A percentile compares a stretch with the other conserved stretches of the same genome.
phyloP scores from a whole-genome alignment of 2,888 invertebrate species.

The Macropis europaea region DNA sequence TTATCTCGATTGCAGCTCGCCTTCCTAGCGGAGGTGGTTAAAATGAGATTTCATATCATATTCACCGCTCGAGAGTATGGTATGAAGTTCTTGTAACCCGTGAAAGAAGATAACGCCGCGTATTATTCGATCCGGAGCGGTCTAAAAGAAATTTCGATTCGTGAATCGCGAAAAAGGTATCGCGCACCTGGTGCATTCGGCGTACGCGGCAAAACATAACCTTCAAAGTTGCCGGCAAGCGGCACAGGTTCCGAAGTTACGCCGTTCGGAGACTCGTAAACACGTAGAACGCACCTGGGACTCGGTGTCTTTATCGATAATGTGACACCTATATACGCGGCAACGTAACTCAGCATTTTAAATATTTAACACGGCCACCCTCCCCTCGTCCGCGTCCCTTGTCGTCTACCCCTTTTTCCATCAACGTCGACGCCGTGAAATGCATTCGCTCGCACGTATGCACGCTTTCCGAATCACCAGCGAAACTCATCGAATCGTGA shows the following conservation, averaged over 20 bases:
- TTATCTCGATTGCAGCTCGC: no score
- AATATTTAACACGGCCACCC: slow-evolving; percentile 64
- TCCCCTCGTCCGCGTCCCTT: slow-evolving; percentile 17
- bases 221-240: slow-evolving; percentile 67
- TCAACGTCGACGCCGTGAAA: slow-evolving; percentile 22
- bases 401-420: slow-evolving; percentile 1
- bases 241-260: slow-evolving; percentile 56
- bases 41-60: no score
- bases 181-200: slow-evolving; percentile 66
- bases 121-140: slow-evolving; percentile 1
- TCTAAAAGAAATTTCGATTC: slow-evolving; percentile 11
- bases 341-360: slow-evolving; percentile 66
- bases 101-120: not conserved
- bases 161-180: slow-evolving; percentile 35
- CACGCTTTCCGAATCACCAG: slow-evolving; percentile 36
- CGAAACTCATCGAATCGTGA: slow-evolving; percentile 37
- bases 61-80: not conserved
- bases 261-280: slow-evolving; percentile 74
- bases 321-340: slow-evolving; percentile 66
- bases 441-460: slow-evolving; percentile 37
- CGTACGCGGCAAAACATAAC: slow-evolving; percentile 69
- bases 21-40: no score
- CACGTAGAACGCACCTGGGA: slow-evolving; percentile 76
- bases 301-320: slow-evolving; percentile 73
- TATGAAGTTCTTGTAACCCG: no score